Conservation (phyloP, 2,888 invertebrate species). For the Lysandra bellargus region DNA sequence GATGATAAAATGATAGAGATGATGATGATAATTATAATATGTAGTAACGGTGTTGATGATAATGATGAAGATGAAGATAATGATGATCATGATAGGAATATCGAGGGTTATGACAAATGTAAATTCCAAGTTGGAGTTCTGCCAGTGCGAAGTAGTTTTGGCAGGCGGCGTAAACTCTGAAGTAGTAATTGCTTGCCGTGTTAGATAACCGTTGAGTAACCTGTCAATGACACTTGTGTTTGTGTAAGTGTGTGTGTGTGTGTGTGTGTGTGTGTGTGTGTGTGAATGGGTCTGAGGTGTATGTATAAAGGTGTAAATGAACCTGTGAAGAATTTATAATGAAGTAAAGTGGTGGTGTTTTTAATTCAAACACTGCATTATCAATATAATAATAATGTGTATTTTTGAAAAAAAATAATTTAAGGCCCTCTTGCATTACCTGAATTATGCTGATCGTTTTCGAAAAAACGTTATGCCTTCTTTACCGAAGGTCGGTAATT, state of each 20-base stretch:
- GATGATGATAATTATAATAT: background rate
- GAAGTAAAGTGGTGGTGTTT: background rate
- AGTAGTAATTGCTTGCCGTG: slow-evolving; percentile 3
- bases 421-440: no score
- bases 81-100: background rate
- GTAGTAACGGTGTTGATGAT: background rate
- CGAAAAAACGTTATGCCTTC: no score
- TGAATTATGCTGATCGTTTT: no score
- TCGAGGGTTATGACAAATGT: background rate
- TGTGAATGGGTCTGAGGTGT: background rate
- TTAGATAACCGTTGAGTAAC: slow-evolving; percentile 22
- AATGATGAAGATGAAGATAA: background rate
- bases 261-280: background rate
- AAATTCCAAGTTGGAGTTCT: background rate
- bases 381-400: no score
- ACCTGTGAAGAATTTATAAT: background rate
- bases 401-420: no score
- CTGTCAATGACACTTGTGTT: slow-evolving; percentile 7
- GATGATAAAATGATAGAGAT: no score
- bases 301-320: background rate
- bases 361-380: background rate
- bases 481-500: no score
- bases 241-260: background rate
- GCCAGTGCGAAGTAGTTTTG: background rate
- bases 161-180: background rate